Conservation (phyloP, 1,140 invertebrate genomes). For the Tetramorium alpestre region DNA sequence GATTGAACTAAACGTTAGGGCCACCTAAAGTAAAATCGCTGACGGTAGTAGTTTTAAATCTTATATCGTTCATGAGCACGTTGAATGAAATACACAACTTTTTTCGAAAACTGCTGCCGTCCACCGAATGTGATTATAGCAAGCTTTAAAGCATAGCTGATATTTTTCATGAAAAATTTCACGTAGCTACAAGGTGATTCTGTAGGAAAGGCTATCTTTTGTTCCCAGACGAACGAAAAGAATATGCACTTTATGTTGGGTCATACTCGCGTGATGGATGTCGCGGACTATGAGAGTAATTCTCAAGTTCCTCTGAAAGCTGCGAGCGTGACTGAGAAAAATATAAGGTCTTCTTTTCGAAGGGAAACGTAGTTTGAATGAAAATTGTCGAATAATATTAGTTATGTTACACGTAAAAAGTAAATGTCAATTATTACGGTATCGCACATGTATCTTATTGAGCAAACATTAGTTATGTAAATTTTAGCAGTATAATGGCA, state of each 20-base stretch:
- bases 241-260: conserved; percentile 17
- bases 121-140: conserved; percentile 34
- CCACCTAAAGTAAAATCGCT: conserved; percentile 41
- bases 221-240: conserved; percentile 6
- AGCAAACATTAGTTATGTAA: conserved; percentile 3
- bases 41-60: conserved; percentile 38
- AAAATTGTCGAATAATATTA: not conserved
- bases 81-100: not conserved
- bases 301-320: conserved; percentile 12
- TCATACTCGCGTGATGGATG: conserved; percentile 9
- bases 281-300: conserved; percentile 26
- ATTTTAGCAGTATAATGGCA: not conserved
- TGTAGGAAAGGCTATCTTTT: not conserved
- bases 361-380: not conserved
- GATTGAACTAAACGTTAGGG: conserved; percentile 34
- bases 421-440: not conserved
- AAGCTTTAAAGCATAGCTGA: not conserved
- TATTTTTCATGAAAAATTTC: conserved; percentile 19
- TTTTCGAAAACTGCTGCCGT: not conserved
- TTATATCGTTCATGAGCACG: not conserved
- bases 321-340: not conserved
- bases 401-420: not conserved
- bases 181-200: too few relatives aligned
- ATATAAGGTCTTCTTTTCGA: not conserved
- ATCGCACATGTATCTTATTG: not conserved